Conservation (phyloP, 2,113 vertebrate species). For the Pangasianodon gigas region DNA sequence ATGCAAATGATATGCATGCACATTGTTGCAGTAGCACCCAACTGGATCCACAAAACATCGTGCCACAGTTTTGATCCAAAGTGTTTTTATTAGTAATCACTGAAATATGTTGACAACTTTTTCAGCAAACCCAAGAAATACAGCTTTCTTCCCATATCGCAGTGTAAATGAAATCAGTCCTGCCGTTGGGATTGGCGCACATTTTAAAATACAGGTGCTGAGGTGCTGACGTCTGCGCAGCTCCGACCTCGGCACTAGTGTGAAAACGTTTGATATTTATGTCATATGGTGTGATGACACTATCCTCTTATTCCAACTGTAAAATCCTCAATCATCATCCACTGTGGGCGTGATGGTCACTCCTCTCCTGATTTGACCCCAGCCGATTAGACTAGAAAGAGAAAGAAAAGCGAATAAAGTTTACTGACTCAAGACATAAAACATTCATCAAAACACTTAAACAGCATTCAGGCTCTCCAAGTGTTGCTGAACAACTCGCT, state of each 20-base stretch:
- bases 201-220: slow-evolving; percentile 49
- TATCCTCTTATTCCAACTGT: slow-evolving; percentile 6
- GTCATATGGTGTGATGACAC: slow-evolving; percentile 18
- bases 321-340: slow-evolving; percentile 87
- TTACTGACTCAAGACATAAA: background rate
- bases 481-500: background rate
- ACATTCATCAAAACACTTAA: background rate
- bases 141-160: slow-evolving; percentile 50
- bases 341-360: slow-evolving; percentile 98
- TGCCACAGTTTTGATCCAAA: slow-evolving; percentile 51
- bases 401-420: background rate
- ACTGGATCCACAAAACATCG: background rate
- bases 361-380: slow-evolving; percentile 98
- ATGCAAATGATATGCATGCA: background rate
- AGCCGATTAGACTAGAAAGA: slow-evolving; percentile 90
- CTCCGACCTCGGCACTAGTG: slow-evolving; percentile 40
- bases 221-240: slow-evolving; percentile 14
- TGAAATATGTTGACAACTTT: slow-evolving; percentile 55
- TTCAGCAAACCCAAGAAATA: slow-evolving; percentile 49
- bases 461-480: background rate
- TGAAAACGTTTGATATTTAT: slow-evolving; percentile 53
- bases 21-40: too few relatives aligned
- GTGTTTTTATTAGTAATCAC: slow-evolving; percentile 59
- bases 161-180: slow-evolving; percentile 74
- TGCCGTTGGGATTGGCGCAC: slow-evolving; percentile 63